Evolutionary conservation across 2,888 invertebrate species (phyloP), one percentile per base, ranked within the genome.

Genomic region (Netelia melanura): DNA sequence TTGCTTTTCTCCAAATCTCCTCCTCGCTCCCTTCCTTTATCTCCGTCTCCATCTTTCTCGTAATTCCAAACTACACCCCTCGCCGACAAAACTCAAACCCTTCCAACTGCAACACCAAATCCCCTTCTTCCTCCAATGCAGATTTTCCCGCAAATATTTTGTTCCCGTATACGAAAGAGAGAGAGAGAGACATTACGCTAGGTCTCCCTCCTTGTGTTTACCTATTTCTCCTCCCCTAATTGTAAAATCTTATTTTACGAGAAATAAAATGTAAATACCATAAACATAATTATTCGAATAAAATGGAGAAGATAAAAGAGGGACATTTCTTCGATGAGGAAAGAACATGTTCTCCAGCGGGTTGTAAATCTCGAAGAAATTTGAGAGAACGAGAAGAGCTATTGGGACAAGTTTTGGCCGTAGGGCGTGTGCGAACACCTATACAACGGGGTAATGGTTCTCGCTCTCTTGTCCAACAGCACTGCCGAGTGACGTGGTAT

Each of bases 361-460:
- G 74, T 74, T 17, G 81, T 85, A 85, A 85, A 82, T 84, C 86
- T 71, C 48, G 67, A 77, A 68, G 56, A 81, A 83, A 84, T 80
- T 84, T 70, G 38, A 44, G 77, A 81, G 71, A 64, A 61, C 54
- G 65, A 56, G 79, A 72, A 58, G 80, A 72, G 54, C 23, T 75
- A 78, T 71, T 43, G 74, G 68, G 52, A 80, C 72, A 81, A 85
- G 48, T 76, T 86, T 85, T 81, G 44, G 61, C 44, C 52, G 64
- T 79, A 76, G 81, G 78, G 83, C 70, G 75, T 75, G 71, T 75
- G 71, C 30, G 67, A 81, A 86, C 85, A 85, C 83, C 86, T 85
- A 83, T 85, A 86, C 83, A 67, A 64, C 71, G 68, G 68, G 76
- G 54, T 81, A 86, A 86, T 85, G 82, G 81, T 79, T 72, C 76